phyloP scores from a whole-genome alignment of 2,113 vertebrate species.

The Podiceps cristatus region DNA sequence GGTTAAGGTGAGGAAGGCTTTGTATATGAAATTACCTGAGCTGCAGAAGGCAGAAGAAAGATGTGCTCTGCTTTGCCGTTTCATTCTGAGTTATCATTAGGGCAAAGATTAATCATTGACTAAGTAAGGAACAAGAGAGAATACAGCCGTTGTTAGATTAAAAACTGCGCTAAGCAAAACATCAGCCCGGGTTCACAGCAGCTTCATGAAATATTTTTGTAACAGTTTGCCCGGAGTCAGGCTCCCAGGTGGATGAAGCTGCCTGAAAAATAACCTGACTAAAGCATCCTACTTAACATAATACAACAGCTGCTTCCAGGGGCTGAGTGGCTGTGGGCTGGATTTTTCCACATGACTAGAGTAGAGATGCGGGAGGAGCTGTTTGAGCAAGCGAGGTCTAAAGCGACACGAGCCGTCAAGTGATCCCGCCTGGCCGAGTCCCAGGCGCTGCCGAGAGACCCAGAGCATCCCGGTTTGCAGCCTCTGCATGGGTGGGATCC shows the following conservation, averaged over 20 bases:
- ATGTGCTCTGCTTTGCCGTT: not conserved
- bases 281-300: not conserved
- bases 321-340: not conserved
- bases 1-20: conserved; percentile 73
- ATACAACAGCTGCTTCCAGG: not conserved
- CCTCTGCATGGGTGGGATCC: not conserved
- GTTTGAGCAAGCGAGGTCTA: not conserved
- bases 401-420: not conserved
- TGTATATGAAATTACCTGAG: not conserved
- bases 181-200: not conserved
- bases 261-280: not conserved
- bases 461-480: not conserved
- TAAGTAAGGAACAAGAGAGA: not conserved
- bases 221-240: not conserved
- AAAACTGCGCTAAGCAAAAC: not conserved
- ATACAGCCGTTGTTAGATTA: not conserved
- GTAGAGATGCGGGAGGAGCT: not conserved
- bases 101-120: not conserved
- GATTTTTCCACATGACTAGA: not conserved
- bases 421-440: not conserved
- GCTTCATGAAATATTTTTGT: not conserved
- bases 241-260: not conserved
- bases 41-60: not conserved
- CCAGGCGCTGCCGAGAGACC: not conserved
- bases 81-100: not conserved